Conservation (phyloP, 2,797 vertebrate species). For the Tachyglossus aculeatus region DNA sequence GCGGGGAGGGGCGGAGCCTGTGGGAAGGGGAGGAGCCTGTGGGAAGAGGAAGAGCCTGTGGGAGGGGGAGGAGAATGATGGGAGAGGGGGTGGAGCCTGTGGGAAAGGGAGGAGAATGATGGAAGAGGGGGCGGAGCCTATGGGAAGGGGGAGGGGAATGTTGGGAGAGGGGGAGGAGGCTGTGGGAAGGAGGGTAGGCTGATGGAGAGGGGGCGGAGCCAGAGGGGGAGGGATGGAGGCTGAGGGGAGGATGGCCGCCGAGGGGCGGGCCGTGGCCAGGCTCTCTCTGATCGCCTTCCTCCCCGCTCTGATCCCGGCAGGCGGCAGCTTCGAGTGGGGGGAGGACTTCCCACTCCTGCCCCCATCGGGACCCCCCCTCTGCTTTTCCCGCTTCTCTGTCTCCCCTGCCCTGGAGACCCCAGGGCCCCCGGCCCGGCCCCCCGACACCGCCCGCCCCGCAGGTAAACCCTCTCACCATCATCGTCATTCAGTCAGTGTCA, state of each 20-base stretch:
- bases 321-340: conserved; percentile 86
- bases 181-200: not conserved
- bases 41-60: not conserved
- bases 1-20: too few species aligned
- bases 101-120: not conserved
- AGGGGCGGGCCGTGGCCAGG: not conserved
- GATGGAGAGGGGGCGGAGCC: too few species aligned
- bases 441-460: conserved; percentile 56
- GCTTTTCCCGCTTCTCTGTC: conserved; percentile 91
- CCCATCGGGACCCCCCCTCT: conserved; percentile 67
- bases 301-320: conserved; percentile 55
- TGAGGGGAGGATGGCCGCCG: not conserved
- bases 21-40: too few species aligned
- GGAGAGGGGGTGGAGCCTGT: rapidly evolving
- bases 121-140: too few species aligned
- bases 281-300: not conserved
- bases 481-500: not conserved
- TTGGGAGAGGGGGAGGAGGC: rapidly evolving
- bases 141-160: too few species aligned
- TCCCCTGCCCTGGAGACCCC: conserved; percentile 88
- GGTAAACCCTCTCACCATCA: conserved; percentile 3
- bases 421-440: conserved; percentile 51
- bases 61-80: too few species aligned
- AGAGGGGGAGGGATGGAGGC: too few species aligned
- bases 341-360: conserved; percentile 78